Evolutionary conservation across 2,113 vertebrate genomes (phyloP).

Genomic region (Neomonachus schauinslandi): DNA sequence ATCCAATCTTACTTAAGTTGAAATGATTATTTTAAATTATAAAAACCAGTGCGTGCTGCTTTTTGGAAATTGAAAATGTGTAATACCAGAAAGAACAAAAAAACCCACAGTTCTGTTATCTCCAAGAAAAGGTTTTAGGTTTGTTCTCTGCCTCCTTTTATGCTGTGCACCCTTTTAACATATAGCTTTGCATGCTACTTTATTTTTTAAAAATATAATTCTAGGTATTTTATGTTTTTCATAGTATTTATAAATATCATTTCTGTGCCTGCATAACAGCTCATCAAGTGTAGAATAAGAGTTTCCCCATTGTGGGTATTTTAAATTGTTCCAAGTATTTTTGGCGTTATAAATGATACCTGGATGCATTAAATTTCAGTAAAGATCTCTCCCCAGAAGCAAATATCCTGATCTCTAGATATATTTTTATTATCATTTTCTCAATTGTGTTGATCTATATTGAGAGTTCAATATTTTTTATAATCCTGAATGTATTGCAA

Average conservation of each 20-base stretch:
- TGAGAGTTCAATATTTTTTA: background rate
- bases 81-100: background rate
- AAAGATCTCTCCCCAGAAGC: background rate
- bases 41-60: background rate
- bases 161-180: background rate
- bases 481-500: background rate
- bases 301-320: background rate
- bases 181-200: background rate
- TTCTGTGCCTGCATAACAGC: background rate
- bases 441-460: background rate
- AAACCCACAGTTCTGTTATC: background rate
- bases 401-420: background rate
- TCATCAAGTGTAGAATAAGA: background rate
- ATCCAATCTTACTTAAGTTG: background rate
- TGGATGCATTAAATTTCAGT: background rate
- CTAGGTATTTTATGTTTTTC: slow-evolving; percentile 11
- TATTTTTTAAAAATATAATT: background rate
- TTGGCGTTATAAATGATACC: background rate
- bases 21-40: background rate
- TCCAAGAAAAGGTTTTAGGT: background rate
- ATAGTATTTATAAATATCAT: background rate
- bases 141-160: background rate
- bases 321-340: background rate
- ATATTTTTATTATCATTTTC: background rate
- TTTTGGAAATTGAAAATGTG: background rate